Conservation (phyloP, 2,797 vertebrate genomes). For the Oreonectes daqikongensis region DNA sequence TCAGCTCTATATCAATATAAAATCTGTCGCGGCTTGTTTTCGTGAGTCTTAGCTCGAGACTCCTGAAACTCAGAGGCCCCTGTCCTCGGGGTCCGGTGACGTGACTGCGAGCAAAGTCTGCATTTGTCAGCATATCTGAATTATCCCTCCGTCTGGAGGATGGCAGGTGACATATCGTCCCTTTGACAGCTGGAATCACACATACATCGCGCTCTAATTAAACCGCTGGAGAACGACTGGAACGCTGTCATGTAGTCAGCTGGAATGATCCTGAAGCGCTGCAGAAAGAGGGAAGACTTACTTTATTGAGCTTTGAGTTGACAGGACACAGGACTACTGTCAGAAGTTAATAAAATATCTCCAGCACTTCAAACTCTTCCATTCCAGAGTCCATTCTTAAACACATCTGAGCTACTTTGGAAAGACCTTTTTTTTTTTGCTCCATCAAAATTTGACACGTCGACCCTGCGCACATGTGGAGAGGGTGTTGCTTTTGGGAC, state of each 20-base stretch:
- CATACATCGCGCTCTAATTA: constrained; percentile 72
- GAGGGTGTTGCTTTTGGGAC: constrained; percentile 13
- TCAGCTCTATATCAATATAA: not conserved
- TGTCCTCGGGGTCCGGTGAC: constrained; percentile 43
- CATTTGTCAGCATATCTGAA: constrained; percentile 66
- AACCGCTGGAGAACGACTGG: constrained; percentile 71
- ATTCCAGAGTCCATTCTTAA: not conserved
- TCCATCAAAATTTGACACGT: constrained; percentile 13
- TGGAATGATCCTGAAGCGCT: constrained; percentile 66
- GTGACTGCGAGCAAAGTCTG: constrained; percentile 49
- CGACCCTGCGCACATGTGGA: not conserved
- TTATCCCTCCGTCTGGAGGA: constrained; percentile 66
- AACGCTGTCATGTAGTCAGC: constrained; percentile 66
- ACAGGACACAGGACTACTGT: constrained; percentile 64
- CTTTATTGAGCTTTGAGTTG: constrained; percentile 70
- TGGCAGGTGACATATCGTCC: constrained; percentile 68
- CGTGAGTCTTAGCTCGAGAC: not conserved
- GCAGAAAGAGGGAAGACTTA: constrained; percentile 66
- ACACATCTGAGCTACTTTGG: not conserved
- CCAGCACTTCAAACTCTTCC: constrained; percentile 58
- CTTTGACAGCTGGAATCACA: constrained; percentile 70
- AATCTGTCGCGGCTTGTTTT: not conserved
- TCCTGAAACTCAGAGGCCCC: not conserved
- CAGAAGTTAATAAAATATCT: constrained; percentile 68
- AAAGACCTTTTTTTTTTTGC: no score